Conservation (phyloP, 2,888 invertebrate species). For the Pristionchus exspectatus region DNA sequence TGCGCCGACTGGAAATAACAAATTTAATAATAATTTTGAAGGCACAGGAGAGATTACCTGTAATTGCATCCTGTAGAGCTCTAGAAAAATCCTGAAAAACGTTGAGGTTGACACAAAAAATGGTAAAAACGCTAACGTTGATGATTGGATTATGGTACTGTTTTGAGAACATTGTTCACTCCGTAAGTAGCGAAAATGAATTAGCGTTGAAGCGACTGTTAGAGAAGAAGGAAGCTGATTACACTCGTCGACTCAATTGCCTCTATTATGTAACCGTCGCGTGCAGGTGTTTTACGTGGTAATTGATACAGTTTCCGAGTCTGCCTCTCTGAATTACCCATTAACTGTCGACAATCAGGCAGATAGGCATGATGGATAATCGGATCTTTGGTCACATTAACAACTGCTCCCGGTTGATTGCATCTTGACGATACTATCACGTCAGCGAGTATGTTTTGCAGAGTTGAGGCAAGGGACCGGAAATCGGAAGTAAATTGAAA, state of each 20-base stretch:
- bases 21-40: background rate
- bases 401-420: background rate
- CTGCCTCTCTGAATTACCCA: background rate
- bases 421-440: background rate
- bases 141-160: background rate
- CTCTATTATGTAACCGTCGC: background rate
- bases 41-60: background rate
- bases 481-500: background rate
- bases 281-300: conserved; percentile 2
- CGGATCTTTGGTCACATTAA: background rate
- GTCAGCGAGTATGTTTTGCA: background rate
- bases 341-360: too few species aligned
- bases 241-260: background rate
- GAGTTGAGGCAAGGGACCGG: background rate
- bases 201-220: background rate
- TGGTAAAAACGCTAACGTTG: background rate
- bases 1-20: background rate
- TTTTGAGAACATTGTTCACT: background rate
- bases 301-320: background rate
- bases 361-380: background rate
- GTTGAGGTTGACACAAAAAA: too few species aligned
- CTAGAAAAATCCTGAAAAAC: background rate
- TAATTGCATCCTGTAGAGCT: background rate
- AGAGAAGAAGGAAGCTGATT: background rate
- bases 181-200: background rate